A percentile compares a stretch with the other conserved stretches of the same genome.
These are phyloP conservation scores for Psilopsiagon aurifrons DNA, from an alignment of 2,113 vertebrate species.

Conservation along the genomic window DNA sequence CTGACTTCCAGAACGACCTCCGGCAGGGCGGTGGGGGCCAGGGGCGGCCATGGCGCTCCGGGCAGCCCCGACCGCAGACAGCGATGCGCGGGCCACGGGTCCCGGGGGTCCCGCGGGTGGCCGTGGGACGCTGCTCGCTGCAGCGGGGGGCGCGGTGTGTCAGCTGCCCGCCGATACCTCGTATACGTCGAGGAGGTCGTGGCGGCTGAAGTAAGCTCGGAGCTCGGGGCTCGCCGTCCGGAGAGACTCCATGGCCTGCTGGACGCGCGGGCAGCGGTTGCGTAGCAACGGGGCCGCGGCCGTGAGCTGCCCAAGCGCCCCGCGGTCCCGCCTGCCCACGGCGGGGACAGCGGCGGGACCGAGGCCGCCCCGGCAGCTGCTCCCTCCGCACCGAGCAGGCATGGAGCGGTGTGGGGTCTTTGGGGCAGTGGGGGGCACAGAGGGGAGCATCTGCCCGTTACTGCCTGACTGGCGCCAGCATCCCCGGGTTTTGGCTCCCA, in stretches of 20 bases:
- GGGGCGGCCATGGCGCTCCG: not conserved
- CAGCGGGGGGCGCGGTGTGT: too few species aligned
- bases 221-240: not conserved
- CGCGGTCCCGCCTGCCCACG: not conserved
- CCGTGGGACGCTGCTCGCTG: not conserved
- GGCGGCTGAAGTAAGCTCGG: constrained; percentile 14
- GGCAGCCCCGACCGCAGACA: not conserved
- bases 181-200: constrained; percentile 28
- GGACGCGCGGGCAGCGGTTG: not conserved
- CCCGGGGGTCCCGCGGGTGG: rapidly evolving
- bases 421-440: too few species aligned
- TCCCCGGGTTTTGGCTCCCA: not conserved
- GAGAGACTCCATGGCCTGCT: not conserved
- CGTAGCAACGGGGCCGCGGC: not conserved
- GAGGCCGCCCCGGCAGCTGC: not conserved
- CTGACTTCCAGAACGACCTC: not conserved
- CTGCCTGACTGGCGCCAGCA: rapidly evolving
- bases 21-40: rapidly evolving
- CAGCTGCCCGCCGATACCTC: not conserved
- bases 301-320: not conserved
- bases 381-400: not conserved
- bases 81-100: not conserved
- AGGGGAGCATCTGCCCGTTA: rapidly evolving
- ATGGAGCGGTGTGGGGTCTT: not conserved
- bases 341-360: too few species aligned